phyloP scores from a whole-genome alignment of 2,113 vertebrate species.

The Genyomyrus donnyi region DNA sequence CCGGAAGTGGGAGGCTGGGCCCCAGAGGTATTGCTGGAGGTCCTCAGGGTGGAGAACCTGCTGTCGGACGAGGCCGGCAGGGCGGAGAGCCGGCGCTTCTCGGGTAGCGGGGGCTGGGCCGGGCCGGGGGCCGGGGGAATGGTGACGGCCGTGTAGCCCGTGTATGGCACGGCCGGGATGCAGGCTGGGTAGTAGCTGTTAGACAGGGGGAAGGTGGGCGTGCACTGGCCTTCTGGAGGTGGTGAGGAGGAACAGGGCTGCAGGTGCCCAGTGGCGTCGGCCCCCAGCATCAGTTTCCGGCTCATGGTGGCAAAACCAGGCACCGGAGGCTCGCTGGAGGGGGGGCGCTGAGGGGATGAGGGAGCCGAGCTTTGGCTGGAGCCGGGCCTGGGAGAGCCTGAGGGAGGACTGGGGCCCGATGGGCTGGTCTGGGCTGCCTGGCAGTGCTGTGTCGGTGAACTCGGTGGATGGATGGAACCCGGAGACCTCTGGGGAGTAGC shows the following conservation, averaged over 20 bases:
- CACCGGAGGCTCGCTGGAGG: conserved; percentile 53
- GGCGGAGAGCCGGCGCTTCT: conserved; percentile 61
- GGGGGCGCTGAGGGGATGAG: conserved; percentile 50
- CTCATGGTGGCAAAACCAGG: conserved; percentile 64
- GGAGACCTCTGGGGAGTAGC: not conserved
- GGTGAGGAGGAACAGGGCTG: conserved; percentile 39
- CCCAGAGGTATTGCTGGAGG: conserved; percentile 32
- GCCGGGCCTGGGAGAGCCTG: conserved; percentile 31
- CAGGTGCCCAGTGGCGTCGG: conserved; percentile 30
- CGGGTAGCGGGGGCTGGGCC: conserved; percentile 71
- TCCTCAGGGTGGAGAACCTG: conserved; percentile 33
- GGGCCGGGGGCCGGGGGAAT: conserved; percentile 53
- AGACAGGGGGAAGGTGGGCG: conserved; percentile 57
- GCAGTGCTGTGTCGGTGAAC: not conserved
- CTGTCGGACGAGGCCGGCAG: conserved; percentile 41
- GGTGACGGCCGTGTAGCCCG: conserved; percentile 48
- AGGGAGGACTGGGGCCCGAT: not conserved
- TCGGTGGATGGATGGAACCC: conserved; percentile 18
- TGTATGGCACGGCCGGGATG: conserved; percentile 31
- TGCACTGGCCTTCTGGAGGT: conserved; percentile 47
- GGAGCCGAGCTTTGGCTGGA: conserved; percentile 38
- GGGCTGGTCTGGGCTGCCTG: conserved; percentile 4
- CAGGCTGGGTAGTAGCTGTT: conserved; percentile 42
- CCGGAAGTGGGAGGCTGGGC: conserved; percentile 29
- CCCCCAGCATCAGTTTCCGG: conserved; percentile 56